Evolutionary conservation across 2,113 vertebrate species (phyloP).

Genomic region (Phainopepla nitens): DNA sequence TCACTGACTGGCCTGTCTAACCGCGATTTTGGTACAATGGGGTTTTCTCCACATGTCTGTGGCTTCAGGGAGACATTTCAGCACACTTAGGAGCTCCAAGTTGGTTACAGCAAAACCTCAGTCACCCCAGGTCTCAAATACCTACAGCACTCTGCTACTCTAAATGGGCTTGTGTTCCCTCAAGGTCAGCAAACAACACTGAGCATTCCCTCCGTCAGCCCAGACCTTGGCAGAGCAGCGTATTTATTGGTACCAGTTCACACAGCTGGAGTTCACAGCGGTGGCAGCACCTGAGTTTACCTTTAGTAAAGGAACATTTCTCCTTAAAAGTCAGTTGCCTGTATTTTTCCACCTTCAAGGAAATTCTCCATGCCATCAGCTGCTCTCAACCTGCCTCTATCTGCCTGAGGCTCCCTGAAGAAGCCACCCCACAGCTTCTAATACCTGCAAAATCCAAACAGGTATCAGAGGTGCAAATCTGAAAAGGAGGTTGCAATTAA

Average conservation of each 20-base stretch:
- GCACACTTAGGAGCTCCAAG: not conserved
- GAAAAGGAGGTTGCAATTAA: not conserved
- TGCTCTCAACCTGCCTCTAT: not conserved
- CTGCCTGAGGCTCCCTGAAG: not conserved
- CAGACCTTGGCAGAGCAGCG: not conserved
- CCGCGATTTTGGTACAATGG: not conserved
- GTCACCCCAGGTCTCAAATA: not conserved
- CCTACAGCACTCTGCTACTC: not conserved
- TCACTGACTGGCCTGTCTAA: not conserved
- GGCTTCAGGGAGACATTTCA: not conserved
- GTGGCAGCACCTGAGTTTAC: not conserved
- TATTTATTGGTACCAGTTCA: not conserved
- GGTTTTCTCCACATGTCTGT: conserved; percentile 23
- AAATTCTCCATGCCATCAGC: not conserved
- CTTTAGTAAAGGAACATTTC: not conserved
- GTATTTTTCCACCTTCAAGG: conserved; percentile 38
- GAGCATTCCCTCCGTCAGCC: not conserved
- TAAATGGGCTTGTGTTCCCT: conserved; percentile 8
- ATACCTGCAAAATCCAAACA: not conserved
- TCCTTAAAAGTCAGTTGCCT: not conserved
- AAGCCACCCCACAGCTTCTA: not conserved
- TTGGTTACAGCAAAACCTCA: conserved; percentile 21
- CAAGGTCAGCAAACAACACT: not conserved
- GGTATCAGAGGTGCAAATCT: not conserved
- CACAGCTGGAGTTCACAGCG: conserved; percentile 18